Evolutionary conservation across 2,797 vertebrate genomes (phyloP), one percentile per base, ranked within the genome.

Genomic region (Micrastur ruficollis): DNA sequence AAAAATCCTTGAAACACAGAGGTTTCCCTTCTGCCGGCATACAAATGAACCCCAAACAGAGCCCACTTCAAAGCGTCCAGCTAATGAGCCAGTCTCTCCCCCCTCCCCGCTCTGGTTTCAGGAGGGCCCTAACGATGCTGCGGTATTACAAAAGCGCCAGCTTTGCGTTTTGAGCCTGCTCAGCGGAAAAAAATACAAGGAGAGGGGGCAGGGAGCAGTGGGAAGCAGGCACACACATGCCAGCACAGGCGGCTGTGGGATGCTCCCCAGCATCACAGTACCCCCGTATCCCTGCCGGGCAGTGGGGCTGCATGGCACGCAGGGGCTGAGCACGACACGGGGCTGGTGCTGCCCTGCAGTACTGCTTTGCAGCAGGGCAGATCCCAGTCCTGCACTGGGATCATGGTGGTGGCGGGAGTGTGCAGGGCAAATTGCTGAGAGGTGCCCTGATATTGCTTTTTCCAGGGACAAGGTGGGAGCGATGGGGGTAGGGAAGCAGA

Each of bases 1-100:
- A 92, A 93, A 93, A 92, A 96, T 96, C 95, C 94, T 96, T 27
- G 88, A 89, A 96, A 94, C 71, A 96, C 91, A 95, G 95, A 97
- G 91, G 89, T 94, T 94, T 95, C 95, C 90, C 95, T 96, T 97
- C 97, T 96, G 95, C 91, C 68, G 40, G 91, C 95, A 89, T 67
- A 97, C 93, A 97, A 97, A 97, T 95, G 92, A 96, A 92, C 68
- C 94, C 96, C 91, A 90, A 96, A 95, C 89, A 94, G 86, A 96
- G 87, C 94, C 90, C 81, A 32, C 96, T 97, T 97, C 97, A 96
- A 96, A 95, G 83, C 25, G 7, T 9, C 90, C 76, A 27, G 78
- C 94, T 96, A 96, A 97, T 94, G 95, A 97, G 94, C 87, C 34
- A 79, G 44, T 42, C 70, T 86, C 94, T 90, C 80, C 72, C 34